Conservation (phyloP, 2,113 vertebrate species). For the Rhinoderma darwinii region DNA sequence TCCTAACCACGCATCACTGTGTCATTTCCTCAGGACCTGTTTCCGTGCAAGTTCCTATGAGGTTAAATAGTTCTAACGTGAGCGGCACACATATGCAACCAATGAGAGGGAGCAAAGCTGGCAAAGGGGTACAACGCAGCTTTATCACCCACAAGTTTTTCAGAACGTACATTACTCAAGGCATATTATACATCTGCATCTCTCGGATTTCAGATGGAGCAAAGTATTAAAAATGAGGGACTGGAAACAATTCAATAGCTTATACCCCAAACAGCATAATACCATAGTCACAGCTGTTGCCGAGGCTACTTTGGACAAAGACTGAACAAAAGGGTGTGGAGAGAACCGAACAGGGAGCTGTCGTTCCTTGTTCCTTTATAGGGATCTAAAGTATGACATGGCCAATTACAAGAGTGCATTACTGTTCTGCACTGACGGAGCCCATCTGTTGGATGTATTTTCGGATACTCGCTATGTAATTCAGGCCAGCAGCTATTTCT, state of each 20-base stretch:
- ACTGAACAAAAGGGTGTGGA: constrained; percentile 53
- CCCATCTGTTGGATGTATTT: constrained; percentile 57
- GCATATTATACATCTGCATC: constrained; percentile 47
- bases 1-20: no score
- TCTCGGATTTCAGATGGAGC: constrained; percentile 50
- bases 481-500: constrained; percentile 42
- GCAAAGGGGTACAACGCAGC: constrained; percentile 22
- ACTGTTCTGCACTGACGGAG: constrained; percentile 47
- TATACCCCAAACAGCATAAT: constrained; percentile 50
- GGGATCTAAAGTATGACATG: constrained; percentile 57
- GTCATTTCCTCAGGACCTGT: background rate
- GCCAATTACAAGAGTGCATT: constrained; percentile 54
- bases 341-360: constrained; percentile 54
- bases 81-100: constrained; percentile 32
- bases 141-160: constrained; percentile 37
- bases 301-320: constrained; percentile 44
- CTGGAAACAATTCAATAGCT: constrained; percentile 53
- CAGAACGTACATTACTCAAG: constrained; percentile 45
- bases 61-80: constrained; percentile 44
- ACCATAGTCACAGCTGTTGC: constrained; percentile 45
- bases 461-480: constrained; percentile 22
- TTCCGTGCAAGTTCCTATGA: background rate
- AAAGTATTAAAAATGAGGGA: constrained; percentile 45
- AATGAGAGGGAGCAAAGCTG: constrained; percentile 43
- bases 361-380: constrained; percentile 56